Percentiles rank a stretch among this genome's conserved stretches.
These are phyloP conservation scores for Fregetta grallaria DNA, from an alignment of 2,113 vertebrate genomes.

Conservation along the genomic window DNA sequence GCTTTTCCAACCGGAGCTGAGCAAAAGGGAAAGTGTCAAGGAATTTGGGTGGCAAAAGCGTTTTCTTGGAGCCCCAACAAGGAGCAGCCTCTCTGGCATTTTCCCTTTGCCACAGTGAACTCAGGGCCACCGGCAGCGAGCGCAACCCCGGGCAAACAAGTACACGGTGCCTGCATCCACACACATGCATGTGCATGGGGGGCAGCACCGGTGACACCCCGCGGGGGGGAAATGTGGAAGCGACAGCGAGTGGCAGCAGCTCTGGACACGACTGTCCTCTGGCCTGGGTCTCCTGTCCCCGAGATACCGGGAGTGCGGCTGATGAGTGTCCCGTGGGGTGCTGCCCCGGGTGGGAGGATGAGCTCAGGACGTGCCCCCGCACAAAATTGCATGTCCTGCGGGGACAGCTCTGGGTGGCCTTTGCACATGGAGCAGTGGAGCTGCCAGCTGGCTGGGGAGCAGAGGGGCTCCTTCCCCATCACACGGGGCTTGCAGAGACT, in stretches of 20 bases:
- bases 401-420: neutral
- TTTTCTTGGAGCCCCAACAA: neutral
- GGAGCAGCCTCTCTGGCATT: neutral
- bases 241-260: fast-evolving
- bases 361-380: neutral
- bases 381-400: neutral
- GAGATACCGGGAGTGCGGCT: neutral
- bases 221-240: neutral
- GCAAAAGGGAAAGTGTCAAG: slow-evolving; percentile 44
- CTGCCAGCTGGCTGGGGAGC: neutral
- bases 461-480: neutral
- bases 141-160: neutral
- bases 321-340: neutral
- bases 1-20: slow-evolving; percentile 58
- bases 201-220: fast-evolving
- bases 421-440: neutral
- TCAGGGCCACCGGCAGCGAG: neutral
- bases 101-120: slow-evolving; percentile 48
- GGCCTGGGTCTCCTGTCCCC: neutral
- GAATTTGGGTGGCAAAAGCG: slow-evolving; percentile 8
- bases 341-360: neutral
- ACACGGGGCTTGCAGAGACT: fast-evolving
- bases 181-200: fast-evolving
- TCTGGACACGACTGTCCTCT: fast-evolving
- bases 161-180: neutral